Percentiles rank a stretch among this genome's conserved stretches.
Conservation (phyloP, 64 coral and sea anemone genomes). For the Stylophora pistillata region DNA sequence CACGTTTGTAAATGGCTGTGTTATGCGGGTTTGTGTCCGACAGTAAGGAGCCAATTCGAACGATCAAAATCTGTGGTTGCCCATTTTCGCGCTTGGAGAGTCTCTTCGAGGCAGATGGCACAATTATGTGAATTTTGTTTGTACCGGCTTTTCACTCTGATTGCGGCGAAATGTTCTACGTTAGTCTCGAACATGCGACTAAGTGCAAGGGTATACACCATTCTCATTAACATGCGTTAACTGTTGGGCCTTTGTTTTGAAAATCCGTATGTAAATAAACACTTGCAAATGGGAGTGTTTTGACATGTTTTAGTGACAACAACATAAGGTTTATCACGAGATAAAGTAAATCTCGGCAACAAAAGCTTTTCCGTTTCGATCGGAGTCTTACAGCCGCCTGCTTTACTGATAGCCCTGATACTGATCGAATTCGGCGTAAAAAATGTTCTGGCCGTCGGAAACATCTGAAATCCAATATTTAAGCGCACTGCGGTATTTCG, state of each 20-base stretch:
- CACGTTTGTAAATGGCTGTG: not conserved
- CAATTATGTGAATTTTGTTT: not conserved
- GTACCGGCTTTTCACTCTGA: not conserved
- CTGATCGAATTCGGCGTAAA: slow-evolving; percentile 16
- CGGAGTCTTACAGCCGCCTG: slow-evolving; percentile 27
- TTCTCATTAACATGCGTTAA: slow-evolving; percentile 27
- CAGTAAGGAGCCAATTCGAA: slow-evolving; percentile 1
- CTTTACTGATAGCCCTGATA: slow-evolving; percentile 14
- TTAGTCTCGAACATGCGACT: not conserved
- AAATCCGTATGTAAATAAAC: slow-evolving; percentile 71
- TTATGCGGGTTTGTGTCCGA: slow-evolving; percentile 3
- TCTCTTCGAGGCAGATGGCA: not conserved
- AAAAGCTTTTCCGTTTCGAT: slow-evolving; percentile 65
- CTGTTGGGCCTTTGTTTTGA: slow-evolving; percentile 56
- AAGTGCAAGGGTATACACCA: not conserved
- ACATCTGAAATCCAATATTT: slow-evolving; percentile 48
- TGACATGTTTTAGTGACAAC: slow-evolving; percentile 73
- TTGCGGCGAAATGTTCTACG: not conserved
- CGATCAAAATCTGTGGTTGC: slow-evolving; percentile 42
- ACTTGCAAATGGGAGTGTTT: slow-evolving; percentile 62
- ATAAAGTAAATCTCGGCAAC: slow-evolving; percentile 78
- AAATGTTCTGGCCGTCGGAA: slow-evolving; percentile 46
- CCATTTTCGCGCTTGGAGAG: not conserved
- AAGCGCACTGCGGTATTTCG: not conserved
- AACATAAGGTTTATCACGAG: slow-evolving; percentile 71